Evolutionary conservation across 2,113 vertebrate genomes (phyloP).

Genomic region (Machaerirhynchus nigripectus): DNA sequence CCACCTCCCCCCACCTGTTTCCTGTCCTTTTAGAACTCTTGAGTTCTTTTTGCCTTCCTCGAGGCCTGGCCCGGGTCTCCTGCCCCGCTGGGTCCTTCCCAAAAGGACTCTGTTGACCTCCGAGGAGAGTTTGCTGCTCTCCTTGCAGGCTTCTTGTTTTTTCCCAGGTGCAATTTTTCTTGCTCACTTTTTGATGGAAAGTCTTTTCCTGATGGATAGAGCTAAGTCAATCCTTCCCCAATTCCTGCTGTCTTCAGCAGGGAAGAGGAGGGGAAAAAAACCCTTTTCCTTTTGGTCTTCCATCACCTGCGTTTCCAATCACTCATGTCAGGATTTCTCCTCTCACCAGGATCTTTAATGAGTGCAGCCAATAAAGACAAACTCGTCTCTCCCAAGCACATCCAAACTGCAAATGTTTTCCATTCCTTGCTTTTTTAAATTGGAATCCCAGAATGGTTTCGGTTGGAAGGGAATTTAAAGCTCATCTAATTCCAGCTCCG

Average conservation of each 20-base stretch:
- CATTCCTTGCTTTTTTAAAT: neutral
- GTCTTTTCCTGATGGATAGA: slow-evolving; percentile 61
- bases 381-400: neutral
- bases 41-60: neutral
- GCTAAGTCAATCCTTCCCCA: slow-evolving; percentile 44
- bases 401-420: neutral
- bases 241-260: slow-evolving; percentile 56
- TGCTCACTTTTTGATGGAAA: slow-evolving; percentile 55
- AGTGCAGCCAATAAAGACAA: neutral
- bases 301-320: slow-evolving; percentile 37
- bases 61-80: neutral
- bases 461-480: neutral
- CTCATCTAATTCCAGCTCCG: neutral
- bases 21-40: neutral
- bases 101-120: neutral
- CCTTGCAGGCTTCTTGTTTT: neutral
- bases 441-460: neutral
- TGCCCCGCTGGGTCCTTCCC: neutral
- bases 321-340: slow-evolving; percentile 44
- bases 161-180: slow-evolving; percentile 35
- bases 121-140: neutral
- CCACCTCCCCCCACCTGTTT: neutral
- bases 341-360: neutral
- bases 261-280: neutral
- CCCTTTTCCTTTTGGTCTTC: slow-evolving; percentile 12